phyloP scores from a whole-genome alignment of 2,888 invertebrate genomes.

The Agrilus cyanescens region DNA sequence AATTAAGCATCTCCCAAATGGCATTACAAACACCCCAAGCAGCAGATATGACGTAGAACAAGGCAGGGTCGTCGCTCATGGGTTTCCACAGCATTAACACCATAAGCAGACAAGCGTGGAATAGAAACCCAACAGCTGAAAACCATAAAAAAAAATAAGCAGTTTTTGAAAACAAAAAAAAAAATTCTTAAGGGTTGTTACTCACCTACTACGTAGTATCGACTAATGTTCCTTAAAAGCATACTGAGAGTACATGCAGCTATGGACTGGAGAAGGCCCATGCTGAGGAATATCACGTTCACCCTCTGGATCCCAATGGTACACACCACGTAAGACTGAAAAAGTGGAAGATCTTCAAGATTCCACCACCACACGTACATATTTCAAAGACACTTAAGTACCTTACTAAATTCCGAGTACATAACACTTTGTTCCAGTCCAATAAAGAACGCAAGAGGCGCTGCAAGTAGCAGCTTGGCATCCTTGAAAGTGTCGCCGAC shows the following conservation, averaged over 20 bases:
- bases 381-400: constrained; percentile 26
- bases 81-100: constrained; percentile 71
- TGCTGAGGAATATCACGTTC: constrained; percentile 59
- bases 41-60: constrained; percentile 73
- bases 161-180: too few species aligned
- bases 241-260: constrained; percentile 72
- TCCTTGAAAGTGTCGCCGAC: constrained; percentile 45
- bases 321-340: constrained; percentile 72
- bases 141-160: constrained; percentile 4
- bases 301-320: constrained; percentile 65
- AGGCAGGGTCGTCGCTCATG: constrained; percentile 65
- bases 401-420: constrained; percentile 71
- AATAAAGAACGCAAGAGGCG: constrained; percentile 68
- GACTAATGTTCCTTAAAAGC: constrained; percentile 60
- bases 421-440: constrained; percentile 79
- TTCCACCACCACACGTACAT: constrained; percentile 1
- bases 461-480: constrained; percentile 54
- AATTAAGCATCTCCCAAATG: constrained; percentile 67
- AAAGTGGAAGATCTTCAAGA: constrained; percentile 11
- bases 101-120: constrained; percentile 65
- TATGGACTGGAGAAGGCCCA: constrained; percentile 61
- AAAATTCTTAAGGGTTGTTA: not conserved
- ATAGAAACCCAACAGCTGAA: constrained; percentile 65
- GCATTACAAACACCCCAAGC: constrained; percentile 82
- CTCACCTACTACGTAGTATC: constrained; percentile 61